Conservation (phyloP, 2,113 vertebrate genomes). For the Turdus rufiventris region DNA sequence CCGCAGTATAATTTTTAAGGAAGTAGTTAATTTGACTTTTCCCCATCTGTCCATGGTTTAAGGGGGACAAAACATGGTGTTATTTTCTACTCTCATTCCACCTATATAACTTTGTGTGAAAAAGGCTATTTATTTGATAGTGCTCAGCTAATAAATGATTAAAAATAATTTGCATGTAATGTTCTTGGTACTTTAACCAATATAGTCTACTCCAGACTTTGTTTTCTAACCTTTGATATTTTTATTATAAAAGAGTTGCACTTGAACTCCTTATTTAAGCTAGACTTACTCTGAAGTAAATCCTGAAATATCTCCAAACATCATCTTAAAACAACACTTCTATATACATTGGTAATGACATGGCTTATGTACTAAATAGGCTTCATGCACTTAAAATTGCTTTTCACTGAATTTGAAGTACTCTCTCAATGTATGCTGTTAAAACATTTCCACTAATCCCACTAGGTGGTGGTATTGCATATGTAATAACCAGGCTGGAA, state of each 20-base stretch:
- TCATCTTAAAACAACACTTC: background rate
- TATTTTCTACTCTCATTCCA: background rate
- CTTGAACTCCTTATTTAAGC: background rate
- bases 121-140: background rate
- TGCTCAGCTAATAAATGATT: background rate
- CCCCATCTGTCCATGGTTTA: background rate
- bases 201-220: background rate
- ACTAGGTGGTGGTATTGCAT: conserved; percentile 50
- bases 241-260: background rate
- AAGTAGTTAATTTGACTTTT: background rate
- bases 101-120: background rate
- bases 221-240: background rate
- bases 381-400: background rate
- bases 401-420: background rate
- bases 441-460: background rate
- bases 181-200: background rate
- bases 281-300: background rate
- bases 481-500: background rate
- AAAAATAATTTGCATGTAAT: background rate
- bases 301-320: background rate
- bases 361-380: background rate
- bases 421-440: background rate
- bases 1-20: background rate
- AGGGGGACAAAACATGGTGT: background rate
- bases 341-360: background rate